Evolutionary conservation across 2,113 vertebrate species (phyloP).

Genomic region (Sinocyclocheilus maitianheensis): DNA sequence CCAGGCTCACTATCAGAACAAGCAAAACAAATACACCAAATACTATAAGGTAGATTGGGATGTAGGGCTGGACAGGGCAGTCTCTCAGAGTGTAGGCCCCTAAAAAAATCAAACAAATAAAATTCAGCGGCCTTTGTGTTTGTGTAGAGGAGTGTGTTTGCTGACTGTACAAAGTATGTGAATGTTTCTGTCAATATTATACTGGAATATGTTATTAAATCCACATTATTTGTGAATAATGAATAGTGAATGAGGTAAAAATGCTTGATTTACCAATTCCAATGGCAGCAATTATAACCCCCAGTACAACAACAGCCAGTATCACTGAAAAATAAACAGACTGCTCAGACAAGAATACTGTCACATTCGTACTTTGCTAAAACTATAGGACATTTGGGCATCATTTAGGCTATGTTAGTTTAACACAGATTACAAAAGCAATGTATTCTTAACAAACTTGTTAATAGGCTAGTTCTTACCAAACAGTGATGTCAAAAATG

Average conservation of each 20-base stretch:
- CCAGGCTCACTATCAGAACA: neutral
- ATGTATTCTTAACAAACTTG: neutral
- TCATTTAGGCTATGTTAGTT: neutral
- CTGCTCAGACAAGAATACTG: neutral
- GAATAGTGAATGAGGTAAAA: neutral
- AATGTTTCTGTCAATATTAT: slow-evolving; percentile 5
- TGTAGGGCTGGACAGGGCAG: slow-evolving; percentile 15
- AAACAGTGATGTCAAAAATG: neutral
- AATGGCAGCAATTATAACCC: slow-evolving; percentile 3
- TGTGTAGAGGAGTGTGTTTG: neutral
- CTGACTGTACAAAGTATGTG: neutral
- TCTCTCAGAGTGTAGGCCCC: slow-evolving; percentile 1
- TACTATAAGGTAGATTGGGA: slow-evolving; percentile 16
- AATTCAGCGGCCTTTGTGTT: neutral
- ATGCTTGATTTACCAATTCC: neutral
- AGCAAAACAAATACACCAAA: slow-evolving; percentile 20
- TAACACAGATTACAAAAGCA: neutral
- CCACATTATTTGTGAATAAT: too few species aligned
- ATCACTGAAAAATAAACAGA: neutral
- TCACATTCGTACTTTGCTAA: neutral
- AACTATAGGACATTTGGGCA: neutral
- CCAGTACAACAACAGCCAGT: neutral
- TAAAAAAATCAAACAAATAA: neutral
- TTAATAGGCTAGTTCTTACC: neutral
- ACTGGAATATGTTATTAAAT: neutral